Base-by-base conservation (phyloP, 2,797 vertebrate species). In the Uromys caudimaculatus region DNA sequence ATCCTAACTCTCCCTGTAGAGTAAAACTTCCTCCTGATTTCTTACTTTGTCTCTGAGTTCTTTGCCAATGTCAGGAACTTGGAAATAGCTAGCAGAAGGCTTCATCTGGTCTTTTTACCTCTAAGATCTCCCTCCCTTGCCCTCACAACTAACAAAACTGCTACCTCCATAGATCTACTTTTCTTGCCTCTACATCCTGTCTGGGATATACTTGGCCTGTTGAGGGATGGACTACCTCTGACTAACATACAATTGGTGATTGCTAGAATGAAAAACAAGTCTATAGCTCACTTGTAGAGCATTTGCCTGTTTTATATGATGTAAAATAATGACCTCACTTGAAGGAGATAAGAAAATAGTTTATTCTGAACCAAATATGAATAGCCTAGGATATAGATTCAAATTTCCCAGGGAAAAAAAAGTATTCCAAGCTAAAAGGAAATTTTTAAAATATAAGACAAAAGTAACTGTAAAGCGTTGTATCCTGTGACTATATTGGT, bases 191-290 rank as follows among this genome's bases (percentile, higher is more conserved):
- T 44, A 35, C 54, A 76, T 21, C 38, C 44, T 79, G 50, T 67
- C 60, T 47, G 41, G 14, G 14, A 32, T 64, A 21, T 54, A 64
- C 60, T 27, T 38, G 44, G 5, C 75, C 13, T 38, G 19, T 38
- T 50, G 14, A 67, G 13, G 58, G 35, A 78, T 29, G 27, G 50
- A 50, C 38, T 41, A 32, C 50, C 69, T 75, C 62, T 84, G 19
- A 56, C 27, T 85, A 85, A 86, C 54, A 58, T 47, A 44, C 16
- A 94, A 35, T 29, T 87, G 38, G 60, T 60, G 71, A 84, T 91
- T 52, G 71, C 4, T 93, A 64, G 96, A 76, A 64, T 84, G 77
- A 93, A 93, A 95, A 90, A 81, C 75, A 64, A 58, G n/a, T 93
- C 21, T 58, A 41, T 13, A 73, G 14, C n/a, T 73, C n/a, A 56